Conservation (phyloP, 2,113 vertebrate species). For the Cyrtonyx montezumae region DNA sequence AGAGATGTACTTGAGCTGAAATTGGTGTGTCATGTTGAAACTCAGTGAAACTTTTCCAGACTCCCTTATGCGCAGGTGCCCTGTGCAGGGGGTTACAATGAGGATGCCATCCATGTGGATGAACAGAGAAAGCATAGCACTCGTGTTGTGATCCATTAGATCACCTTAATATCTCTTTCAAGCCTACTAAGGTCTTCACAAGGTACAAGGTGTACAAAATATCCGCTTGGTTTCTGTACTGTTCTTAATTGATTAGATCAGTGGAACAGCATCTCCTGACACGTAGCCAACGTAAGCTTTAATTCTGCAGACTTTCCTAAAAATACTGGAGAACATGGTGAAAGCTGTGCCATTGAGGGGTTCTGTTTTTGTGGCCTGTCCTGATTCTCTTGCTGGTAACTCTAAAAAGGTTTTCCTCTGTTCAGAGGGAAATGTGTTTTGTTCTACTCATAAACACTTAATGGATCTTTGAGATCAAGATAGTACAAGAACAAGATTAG, state of each 20-base stretch:
- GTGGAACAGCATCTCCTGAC: neutral
- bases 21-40: neutral
- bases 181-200: neutral
- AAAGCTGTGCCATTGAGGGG: neutral
- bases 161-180: neutral
- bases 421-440: neutral
- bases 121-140: neutral
- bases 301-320: neutral
- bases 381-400: rapidly evolving
- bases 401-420: no score
- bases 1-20: neutral
- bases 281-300: neutral
- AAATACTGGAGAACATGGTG: neutral
- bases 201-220: neutral
- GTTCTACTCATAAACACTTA: rapidly evolving
- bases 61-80: neutral
- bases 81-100: neutral
- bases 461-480: neutral
- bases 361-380: neutral
- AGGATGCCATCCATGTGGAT: no score
- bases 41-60: neutral
- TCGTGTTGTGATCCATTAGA: neutral
- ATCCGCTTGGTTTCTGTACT: rapidly evolving
- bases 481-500: neutral
- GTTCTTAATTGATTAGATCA: neutral